Conservation (phyloP, 2,797 vertebrate species). For the Pipistrellus pipistrellus region DNA sequence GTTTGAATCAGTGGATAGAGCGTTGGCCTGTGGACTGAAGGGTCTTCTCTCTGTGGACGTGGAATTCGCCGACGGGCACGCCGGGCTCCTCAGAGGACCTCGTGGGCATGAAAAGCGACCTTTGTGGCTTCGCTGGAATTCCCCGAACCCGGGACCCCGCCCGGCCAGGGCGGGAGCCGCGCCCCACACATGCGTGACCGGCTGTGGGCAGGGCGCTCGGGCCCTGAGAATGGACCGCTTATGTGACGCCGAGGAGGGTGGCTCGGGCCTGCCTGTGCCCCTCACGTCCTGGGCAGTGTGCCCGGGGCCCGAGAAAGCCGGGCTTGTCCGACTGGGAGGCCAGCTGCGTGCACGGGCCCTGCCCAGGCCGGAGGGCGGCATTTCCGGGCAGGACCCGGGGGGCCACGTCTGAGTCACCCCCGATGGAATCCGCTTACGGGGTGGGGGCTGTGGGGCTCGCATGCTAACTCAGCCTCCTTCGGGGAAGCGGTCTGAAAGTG, state of each 20-base stretch:
- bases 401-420: not conserved
- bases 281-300: slow-evolving; percentile 67
- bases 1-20: too few relatives aligned
- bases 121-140: slow-evolving; percentile 69
- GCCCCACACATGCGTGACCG: slow-evolving; percentile 66
- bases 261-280: slow-evolving; percentile 67
- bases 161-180: slow-evolving; percentile 54
- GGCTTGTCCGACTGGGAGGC: slow-evolving; percentile 61
- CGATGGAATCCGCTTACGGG: not conserved
- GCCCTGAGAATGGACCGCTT: slow-evolving; percentile 73
- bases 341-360: not conserved
- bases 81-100: slow-evolving; percentile 4
- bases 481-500: not conserved
- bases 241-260: slow-evolving; percentile 73
- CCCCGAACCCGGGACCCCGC: slow-evolving; percentile 57
- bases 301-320: slow-evolving; percentile 67
- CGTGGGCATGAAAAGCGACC: slow-evolving; percentile 49
- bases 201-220: slow-evolving; percentile 69
- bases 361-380: not conserved
- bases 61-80: not conserved
- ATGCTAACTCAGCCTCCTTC: not conserved
- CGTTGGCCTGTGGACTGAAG: too few relatives aligned
- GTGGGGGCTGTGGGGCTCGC: not conserved
- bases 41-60: slow-evolving; percentile 2
- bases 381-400: not conserved